Evolutionary conservation across 1,140 invertebrate species (phyloP).

Genomic region (Triops cancriformis): DNA sequence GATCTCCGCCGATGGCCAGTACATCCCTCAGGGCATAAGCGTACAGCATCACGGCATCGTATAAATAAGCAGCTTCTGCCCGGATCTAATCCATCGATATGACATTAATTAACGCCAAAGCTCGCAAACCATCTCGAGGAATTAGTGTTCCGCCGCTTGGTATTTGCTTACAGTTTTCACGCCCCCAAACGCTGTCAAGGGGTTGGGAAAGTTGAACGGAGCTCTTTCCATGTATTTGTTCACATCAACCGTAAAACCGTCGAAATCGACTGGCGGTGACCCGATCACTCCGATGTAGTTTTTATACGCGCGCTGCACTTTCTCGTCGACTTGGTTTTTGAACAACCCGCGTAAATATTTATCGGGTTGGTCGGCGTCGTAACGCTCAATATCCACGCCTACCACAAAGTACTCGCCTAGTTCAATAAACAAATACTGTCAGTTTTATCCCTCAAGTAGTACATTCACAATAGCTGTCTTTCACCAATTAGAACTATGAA

Average conservation of each 20-base stretch:
- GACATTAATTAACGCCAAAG: neutral
- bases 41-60: constrained; percentile 80
- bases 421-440: neutral
- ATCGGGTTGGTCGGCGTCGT: constrained; percentile 60
- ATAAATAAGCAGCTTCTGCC: constrained; percentile 81
- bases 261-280: constrained; percentile 46
- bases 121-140: neutral
- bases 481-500: neutral
- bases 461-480: neutral
- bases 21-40: constrained; percentile 60
- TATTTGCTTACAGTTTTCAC: constrained; percentile 54
- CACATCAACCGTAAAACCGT: constrained; percentile 64
- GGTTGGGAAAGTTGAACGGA: constrained; percentile 78
- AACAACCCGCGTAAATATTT: constrained; percentile 66
- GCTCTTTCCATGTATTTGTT: constrained; percentile 57
- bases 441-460: neutral
- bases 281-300: constrained; percentile 58
- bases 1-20: constrained; percentile 53
- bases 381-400: constrained; percentile 80
- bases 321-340: constrained; percentile 49
- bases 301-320: constrained; percentile 52
- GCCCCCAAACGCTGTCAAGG: constrained; percentile 56
- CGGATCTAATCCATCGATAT: constrained; percentile 54
- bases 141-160: neutral
- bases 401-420: constrained; percentile 80